Evolutionary conservation across 2,797 vertebrate species (phyloP), one percentile per base, ranked within the genome.

Genomic region (Cyprinodon diabolis): DNA sequence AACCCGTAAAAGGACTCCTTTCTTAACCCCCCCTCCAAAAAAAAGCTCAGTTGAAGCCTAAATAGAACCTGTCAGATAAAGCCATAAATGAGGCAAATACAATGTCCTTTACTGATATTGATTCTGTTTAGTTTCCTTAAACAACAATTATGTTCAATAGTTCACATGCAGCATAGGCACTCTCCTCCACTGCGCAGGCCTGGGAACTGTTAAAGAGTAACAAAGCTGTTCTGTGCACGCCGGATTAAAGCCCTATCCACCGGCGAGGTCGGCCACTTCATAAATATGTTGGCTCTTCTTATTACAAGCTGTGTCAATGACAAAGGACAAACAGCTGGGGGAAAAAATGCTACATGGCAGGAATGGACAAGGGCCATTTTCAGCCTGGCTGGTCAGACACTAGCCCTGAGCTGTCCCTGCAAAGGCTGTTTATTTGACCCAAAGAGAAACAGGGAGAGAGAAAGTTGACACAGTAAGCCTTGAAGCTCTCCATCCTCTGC

Each of bases 321-420:
- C 93, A 95, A 93, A 94, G 93, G 91, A 93, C 93, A 94, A 95
- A 94, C 93, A 95, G 93, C 94, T 94, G 92, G 90, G 90, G 90
- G 93, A 92, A 95, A 93, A 94, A 94, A 95, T 93, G 93, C 90
- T 94, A 94, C 93, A 93, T 94, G 93, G 92, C 92, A 92, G 92
- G 83, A 92, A 91, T 91, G 93, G 94, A 95, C 93, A 95, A 94
- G 94, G 93, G 93, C 94, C 94, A 95, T 95, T 95, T 95, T 96
- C 95, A 95, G 94, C 94, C 94, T 95, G 92, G 93, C 92, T 96
- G 95, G 90, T 91, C 94, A 93, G 92, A 94, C 93, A 94, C 89
- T 89, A 91, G 94, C 92, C 95, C 93, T 93, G 92, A 94, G 93
- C 92, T 92, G 92, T 93, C 90, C 92, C 92, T 75, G 84, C 89